Percentiles rank a stretch among this genome's conserved stretches.
These are phyloP conservation scores for Diplosoma virens DNA, from an alignment of 23 tunicate genomes.

Conservation along the genomic window DNA sequence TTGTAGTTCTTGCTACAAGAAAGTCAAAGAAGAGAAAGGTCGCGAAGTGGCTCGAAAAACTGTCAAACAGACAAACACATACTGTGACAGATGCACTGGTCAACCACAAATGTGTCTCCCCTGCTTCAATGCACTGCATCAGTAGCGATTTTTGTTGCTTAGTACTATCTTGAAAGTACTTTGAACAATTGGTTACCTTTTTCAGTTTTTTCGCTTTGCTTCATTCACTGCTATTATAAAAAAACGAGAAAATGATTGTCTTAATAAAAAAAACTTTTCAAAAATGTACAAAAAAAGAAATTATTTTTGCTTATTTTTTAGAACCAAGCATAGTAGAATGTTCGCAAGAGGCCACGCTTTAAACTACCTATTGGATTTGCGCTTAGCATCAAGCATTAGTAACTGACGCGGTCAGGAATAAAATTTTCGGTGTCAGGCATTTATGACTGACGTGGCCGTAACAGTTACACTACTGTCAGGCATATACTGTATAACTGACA, in stretches of 20 bases:
- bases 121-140: constrained; percentile 22
- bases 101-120: constrained; percentile 22
- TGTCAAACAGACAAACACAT: constrained; percentile 6
- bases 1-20: constrained; percentile 12
- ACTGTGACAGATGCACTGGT: constrained; percentile 14
- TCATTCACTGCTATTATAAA: constrained; percentile 3
- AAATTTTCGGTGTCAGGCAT: constrained; percentile 30
- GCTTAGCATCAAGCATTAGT: constrained; percentile 6
- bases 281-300: constrained; percentile 6
- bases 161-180: constrained; percentile 19
- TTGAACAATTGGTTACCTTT: constrained; percentile 4
- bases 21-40: constrained; percentile 11
- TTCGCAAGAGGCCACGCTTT: constrained; percentile 34
- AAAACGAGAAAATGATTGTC: constrained; percentile 3
- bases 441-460: constrained; percentile 28
- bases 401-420: constrained; percentile 18
- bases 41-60: constrained; percentile 25
- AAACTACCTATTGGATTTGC: constrained; percentile 12
- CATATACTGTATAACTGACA: constrained; percentile 26
- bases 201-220: constrained; percentile 4
- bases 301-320: constrained; percentile 10
- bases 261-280: background rate
- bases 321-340: constrained; percentile 30
- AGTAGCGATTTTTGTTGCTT: constrained; percentile 20
- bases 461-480: constrained; percentile 10